These are phyloP conservation scores for Channa striata DNA, from an alignment of 2,797 vertebrate genomes.

Conservation along the genomic window DNA sequence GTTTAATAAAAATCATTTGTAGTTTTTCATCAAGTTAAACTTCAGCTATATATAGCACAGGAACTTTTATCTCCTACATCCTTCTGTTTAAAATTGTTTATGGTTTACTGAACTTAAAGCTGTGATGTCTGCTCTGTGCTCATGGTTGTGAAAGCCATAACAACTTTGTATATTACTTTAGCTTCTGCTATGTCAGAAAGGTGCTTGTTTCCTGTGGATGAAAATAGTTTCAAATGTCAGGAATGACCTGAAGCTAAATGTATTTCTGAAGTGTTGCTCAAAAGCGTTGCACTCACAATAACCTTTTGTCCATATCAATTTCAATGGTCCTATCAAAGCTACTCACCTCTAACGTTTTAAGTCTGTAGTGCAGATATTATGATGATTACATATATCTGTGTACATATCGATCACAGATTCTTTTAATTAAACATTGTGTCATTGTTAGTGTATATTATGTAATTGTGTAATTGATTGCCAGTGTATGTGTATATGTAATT, in stretches of 20 bases:
- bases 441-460: neutral
- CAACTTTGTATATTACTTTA: neutral
- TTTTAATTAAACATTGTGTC: neutral
- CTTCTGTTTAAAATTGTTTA: neutral
- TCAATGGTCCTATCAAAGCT: neutral
- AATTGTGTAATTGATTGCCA: neutral
- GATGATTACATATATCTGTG: neutral
- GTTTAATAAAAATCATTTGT: no score
- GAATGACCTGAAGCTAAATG: neutral
- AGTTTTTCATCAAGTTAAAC: no score
- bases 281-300: neutral
- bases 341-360: neutral
- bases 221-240: neutral
- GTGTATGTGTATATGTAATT: neutral
- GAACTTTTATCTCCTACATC: no score
- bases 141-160: neutral
- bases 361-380: neutral
- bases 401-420: neutral
- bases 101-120: neutral
- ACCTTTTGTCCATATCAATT: neutral
- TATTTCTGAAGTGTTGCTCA: neutral
- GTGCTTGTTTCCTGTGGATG: neutral
- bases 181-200: neutral
- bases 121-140: neutral
- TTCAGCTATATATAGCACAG: no score